Evolutionary conservation across 1,140 invertebrate species (phyloP).

Genomic region (Pemphigus obesinymphae): DNA sequence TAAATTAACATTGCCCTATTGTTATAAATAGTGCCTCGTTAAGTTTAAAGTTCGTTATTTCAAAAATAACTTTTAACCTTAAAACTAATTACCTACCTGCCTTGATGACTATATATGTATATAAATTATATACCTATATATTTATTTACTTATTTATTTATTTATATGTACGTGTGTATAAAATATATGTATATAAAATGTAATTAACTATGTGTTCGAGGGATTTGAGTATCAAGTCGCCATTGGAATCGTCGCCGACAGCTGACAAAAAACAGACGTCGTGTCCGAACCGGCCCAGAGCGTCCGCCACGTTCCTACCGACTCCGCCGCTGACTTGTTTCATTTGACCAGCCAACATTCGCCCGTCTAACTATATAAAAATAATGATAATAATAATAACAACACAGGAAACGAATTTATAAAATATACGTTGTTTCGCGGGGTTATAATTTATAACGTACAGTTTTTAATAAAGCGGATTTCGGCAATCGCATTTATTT

Average conservation of each 20-base stretch:
- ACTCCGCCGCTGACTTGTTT: conserved; percentile 76
- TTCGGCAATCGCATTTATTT: background rate
- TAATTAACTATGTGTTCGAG: conserved; percentile 26
- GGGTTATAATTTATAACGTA: background rate
- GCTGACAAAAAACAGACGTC: conserved; percentile 70
- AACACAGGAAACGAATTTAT: background rate
- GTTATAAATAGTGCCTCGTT: too few species aligned
- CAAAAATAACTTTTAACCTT: too few species aligned
- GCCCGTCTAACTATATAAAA: conserved; percentile 65
- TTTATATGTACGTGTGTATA: too few species aligned
- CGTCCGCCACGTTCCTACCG: conserved; percentile 84
- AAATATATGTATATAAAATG: too few species aligned
- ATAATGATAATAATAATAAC: background rate
- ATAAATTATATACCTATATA: too few species aligned
- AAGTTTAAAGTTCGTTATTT: too few species aligned
- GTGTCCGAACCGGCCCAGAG: conserved; percentile 65
- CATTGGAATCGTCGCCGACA: conserved; percentile 66
- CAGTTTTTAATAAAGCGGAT: background rate
- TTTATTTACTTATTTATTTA: too few species aligned
- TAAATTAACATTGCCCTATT: too few species aligned
- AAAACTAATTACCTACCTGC: too few species aligned
- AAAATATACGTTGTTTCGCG: background rate
- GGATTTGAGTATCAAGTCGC: conserved; percentile 44
- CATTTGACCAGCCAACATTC: conserved; percentile 65
- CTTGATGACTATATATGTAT: too few species aligned